Evolutionary conservation across 2,888 invertebrate species (phyloP), one percentile per base, ranked within the genome.

Genomic region (Lochmaea capreae): DNA sequence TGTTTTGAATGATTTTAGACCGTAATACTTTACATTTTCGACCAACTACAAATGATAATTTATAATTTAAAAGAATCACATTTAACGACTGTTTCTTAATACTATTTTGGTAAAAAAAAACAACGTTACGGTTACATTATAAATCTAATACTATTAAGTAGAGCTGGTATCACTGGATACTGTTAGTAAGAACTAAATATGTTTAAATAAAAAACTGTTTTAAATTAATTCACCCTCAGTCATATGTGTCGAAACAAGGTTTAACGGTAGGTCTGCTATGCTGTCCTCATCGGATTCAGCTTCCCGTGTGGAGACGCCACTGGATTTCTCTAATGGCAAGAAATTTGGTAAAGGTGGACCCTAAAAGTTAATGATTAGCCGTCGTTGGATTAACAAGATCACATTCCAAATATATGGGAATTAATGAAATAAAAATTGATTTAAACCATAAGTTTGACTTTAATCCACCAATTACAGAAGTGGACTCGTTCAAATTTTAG

Each of bases 181-280:
- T 65, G 67, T 59, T 68, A 65, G 66, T 46, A 62, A 16, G 42
- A 71, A 61, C 18, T 61, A 42, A 68, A 62, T 62, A 54, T 46
- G 18, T 16, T 70, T 70, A 70, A 63, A 63, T 63, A 63, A 63
- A 42, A 18, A n/a, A 39, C 42, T 61, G 65, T 58, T 76, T 83
- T 83, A 87, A 79, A 85, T 86, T 59, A 85, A 81, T 79, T 87
- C 91, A 67, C 89, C 88, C 79, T 92, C 90, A 75, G 92, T 89
- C 80, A 91, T 89, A 85, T 93, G 92, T 69, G 92, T 92, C 62
- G 93, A 90, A 67, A 93, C 93, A 78, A 93, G 88, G 87, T 93
- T 93, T 75, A 93, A 86, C 14, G 93, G 93, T 79, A 92, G 90
- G 79, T 93, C 93, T 80, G 88, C 86, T 78, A 89, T 88, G 80